Evolutionary conservation across 1,140 invertebrate species (phyloP), one percentile per base, ranked within the genome.

Genomic region (Caenorhabditis briggsae): DNA sequence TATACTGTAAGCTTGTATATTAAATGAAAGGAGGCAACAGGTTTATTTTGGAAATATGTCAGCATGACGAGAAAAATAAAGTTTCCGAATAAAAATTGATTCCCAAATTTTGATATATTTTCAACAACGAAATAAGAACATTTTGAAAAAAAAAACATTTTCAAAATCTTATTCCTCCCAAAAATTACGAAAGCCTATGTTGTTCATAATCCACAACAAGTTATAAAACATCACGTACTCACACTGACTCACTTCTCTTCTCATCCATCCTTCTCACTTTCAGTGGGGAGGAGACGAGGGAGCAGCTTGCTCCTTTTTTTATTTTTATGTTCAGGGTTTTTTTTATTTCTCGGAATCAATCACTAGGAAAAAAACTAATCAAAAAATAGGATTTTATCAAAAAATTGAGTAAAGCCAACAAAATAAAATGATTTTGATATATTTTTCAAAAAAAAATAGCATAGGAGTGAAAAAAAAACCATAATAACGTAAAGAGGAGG

Each of bases 221-320:
- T 70, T 70, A 43, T 70, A 70, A 70, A 46, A 70, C 41, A 43
- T 43, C 70, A 78, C 70, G 70, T 50, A 78, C 46, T 78, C 70
- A 53, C 18, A 25, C 50, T 46, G 14, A 78, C 20, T 50, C 43
- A 70, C 41, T 70, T n/a, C 14, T 78, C 8, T 46, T 78, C 46
- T 78, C 70, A 50, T 78, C 70, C 64, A 7, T 78, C 46, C 33
- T 50, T 50, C 46, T 50, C n/a, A 50, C n/a, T 70, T 12, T 33
- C 20, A 12, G 8, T 46, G 8, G 20, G 23, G 0, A 70, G 46
- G 41, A 70, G 70, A 78, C 43, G 43, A n/a, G 70, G 3, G 70
- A 78, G 46, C 50, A 14, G n/a, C 2, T 6, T 11, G 41, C 33
- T 5, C 43, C 16, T 46, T 33, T 43, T 20, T 20, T 33, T 33